Evolutionary conservation across 2,797 vertebrate species (phyloP), one percentile per base, ranked within the genome.

Genomic region (Aratinga solstitialis): DNA sequence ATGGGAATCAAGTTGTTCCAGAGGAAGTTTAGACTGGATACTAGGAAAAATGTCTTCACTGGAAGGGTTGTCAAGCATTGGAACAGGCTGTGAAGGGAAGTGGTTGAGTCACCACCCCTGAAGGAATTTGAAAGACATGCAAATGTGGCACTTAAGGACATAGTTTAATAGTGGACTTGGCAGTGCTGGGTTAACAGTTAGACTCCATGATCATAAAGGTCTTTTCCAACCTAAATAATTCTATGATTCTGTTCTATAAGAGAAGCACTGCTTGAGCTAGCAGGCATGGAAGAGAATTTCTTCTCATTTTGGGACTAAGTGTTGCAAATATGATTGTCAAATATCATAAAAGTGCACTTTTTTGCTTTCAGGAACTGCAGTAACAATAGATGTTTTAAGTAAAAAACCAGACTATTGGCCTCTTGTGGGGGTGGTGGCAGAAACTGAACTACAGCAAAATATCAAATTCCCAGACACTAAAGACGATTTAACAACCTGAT

Each of bases 91-190:
- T 4, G 50, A 24, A 75, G 45, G 40, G 21, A 75, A 75, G 42
- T 26, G 4, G 21, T 45, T 5, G 32, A 66, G n/a, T 50, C 74
- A 45, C 17, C 29, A 58, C 29, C 22, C 10, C 24, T 3, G 3
- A 47, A 67, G 26, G 50, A 36, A 40, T 36, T 86, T 78, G 34
- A 66, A 45, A 66, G 40, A 54, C 13, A 5, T n/a, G 36, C 15
- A 78, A 17, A 23, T n/a, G 14, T 15, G 22, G 16, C 29, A 8
- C 40, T 54, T 3, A 21, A 7, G 29, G 17, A 61, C 1, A 0
- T 19, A 29, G 20, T 32, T 68, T 38, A 38, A 8, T 32, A 16
- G 30, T 38, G 24, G n/a, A 51, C 13, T 63, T 53, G 21, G 50
- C 21, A 63, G 30, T 5, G 20, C 10, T 50, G 16, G 22, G 3